phyloP scores from a whole-genome alignment of 1,140 invertebrate genomes.

The Metaphire vulgaris region DNA sequence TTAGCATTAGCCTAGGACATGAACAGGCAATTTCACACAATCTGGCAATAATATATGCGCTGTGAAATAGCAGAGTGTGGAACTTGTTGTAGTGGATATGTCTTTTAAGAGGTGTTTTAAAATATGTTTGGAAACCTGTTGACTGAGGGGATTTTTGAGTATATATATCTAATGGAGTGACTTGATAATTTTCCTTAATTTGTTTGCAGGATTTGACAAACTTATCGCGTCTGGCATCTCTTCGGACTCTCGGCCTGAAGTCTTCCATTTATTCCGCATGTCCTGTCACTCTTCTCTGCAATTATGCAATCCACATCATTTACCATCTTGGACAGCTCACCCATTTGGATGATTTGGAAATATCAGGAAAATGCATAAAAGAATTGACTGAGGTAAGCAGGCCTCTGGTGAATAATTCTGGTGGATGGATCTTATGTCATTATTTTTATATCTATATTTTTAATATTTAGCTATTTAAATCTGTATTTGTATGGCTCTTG shows the following conservation, averaged over 20 bases:
- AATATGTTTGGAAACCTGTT: too few relatives aligned
- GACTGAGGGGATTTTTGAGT: too few relatives aligned
- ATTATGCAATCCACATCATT: constrained; percentile 49
- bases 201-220: constrained; percentile 45
- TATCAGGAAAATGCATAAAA: constrained; percentile 40
- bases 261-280: constrained; percentile 43
- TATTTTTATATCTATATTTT: neutral
- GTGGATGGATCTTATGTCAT: neutral
- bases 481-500: neutral
- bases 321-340: constrained; percentile 47
- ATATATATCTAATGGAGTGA: too few relatives aligned
- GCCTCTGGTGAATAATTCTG: too few relatives aligned
- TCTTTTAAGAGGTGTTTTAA: too few relatives aligned
- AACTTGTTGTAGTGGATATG: too few relatives aligned
- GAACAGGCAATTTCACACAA: too few relatives aligned
- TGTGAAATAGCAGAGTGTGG: too few relatives aligned
- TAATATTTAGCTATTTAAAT: neutral
- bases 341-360: constrained; percentile 46
- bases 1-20: too few relatives aligned
- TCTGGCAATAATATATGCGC: too few relatives aligned
- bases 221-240: constrained; percentile 39
- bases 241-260: constrained; percentile 43
- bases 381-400: constrained; percentile 49
- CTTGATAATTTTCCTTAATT: too few relatives aligned
- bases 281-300: constrained; percentile 47